Conservation (phyloP, 2,888 invertebrate species). For the Xanthorhoe designata region DNA sequence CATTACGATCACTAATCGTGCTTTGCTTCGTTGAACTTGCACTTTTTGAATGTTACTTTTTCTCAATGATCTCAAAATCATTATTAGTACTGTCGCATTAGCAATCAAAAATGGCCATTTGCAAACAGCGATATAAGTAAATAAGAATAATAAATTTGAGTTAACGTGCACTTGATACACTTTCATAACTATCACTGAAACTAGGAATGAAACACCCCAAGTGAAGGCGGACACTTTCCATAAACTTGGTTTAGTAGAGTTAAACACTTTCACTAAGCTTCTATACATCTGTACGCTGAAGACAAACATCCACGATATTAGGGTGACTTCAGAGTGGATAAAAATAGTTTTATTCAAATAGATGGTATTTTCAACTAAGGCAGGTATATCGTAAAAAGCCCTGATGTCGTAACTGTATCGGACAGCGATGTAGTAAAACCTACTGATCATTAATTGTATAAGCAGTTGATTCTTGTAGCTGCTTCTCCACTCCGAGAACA, state of each 20-base stretch:
- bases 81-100: conserved; percentile 64
- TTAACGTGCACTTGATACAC: conserved; percentile 22
- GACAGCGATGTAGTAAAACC: conserved; percentile 62
- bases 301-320: conserved; percentile 72
- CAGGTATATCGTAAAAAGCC: conserved; percentile 43
- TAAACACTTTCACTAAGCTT: conserved; percentile 68
- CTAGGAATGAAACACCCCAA: conserved; percentile 60
- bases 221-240: conserved; percentile 59
- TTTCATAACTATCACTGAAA: conserved; percentile 47
- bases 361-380: conserved; percentile 29
- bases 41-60: conserved; percentile 55
- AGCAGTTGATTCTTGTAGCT: conserved; percentile 73
- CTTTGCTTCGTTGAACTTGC: conserved; percentile 8
- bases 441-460: conserved; percentile 70
- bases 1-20: conserved; percentile 66
- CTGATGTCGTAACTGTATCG: conserved; percentile 62
- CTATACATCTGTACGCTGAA: conserved; percentile 72
- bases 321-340: conserved; percentile 63
- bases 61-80: conserved; percentile 61
- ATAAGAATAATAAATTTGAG: conserved; percentile 37
- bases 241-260: conserved; percentile 47
- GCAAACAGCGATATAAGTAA: conserved; percentile 56
- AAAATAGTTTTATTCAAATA: conserved; percentile 51
- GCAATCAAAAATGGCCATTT: conserved; percentile 71
- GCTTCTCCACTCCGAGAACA: conserved; percentile 72